Evolutionary conservation across 2,797 vertebrate genomes (phyloP).

Genomic region (Sebastolobus altivelis): DNA sequence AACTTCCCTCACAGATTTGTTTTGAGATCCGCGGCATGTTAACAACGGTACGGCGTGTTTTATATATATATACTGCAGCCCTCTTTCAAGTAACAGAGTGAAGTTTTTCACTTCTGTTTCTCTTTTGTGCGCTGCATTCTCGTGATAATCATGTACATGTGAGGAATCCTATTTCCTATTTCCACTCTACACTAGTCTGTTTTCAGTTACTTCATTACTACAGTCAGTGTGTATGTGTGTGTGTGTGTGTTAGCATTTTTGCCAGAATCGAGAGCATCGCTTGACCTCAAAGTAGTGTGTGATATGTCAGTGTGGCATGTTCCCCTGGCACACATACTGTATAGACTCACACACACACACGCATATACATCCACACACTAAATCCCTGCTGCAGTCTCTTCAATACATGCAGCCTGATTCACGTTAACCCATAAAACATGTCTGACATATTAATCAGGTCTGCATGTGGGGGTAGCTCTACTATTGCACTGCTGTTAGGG

Average conservation of each 20-base stretch:
- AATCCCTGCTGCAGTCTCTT: constrained; percentile 74
- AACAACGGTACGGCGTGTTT: constrained; percentile 33
- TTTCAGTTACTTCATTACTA: constrained; percentile 63
- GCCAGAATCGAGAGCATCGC: constrained; percentile 49
- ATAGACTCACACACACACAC: constrained; percentile 30
- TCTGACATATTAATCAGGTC: constrained; percentile 90
- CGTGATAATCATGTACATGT: constrained; percentile 64
- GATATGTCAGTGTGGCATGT: constrained; percentile 39
- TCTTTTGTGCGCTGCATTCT: constrained; percentile 53
- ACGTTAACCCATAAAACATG: constrained; percentile 88
- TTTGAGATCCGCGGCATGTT: constrained; percentile 25
- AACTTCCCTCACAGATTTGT: constrained; percentile 33
- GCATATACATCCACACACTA: constrained; percentile 39
- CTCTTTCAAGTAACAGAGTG: constrained; percentile 36
- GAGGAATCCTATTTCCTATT: constrained; percentile 69
- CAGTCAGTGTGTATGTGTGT: constrained; percentile 22
- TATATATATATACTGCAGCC: constrained; percentile 8
- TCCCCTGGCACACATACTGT: constrained; percentile 40
- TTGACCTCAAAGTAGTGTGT: constrained; percentile 60
- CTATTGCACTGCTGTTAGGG: constrained; percentile 75
- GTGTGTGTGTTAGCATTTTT: constrained; percentile 39
- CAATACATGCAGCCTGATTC: constrained; percentile 80
- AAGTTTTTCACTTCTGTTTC: constrained; percentile 55
- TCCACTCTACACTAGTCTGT: constrained; percentile 49
- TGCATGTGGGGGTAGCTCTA: constrained; percentile 79